Conservation (phyloP, 2,113 vertebrate species). For the Pluvianellus socialis region DNA sequence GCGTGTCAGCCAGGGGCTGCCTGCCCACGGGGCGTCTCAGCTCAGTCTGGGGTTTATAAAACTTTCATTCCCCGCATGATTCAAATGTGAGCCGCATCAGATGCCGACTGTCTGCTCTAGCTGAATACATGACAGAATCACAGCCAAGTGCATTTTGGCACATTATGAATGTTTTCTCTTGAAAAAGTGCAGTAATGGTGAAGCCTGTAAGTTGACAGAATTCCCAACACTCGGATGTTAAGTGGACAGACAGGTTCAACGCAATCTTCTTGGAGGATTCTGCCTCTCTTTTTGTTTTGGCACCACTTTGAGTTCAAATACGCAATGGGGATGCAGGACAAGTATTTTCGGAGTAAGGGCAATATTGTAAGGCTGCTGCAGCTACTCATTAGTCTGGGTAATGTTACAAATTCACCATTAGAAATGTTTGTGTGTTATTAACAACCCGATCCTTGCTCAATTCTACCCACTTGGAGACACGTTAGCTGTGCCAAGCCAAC, state of each 20-base stretch:
- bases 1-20: background rate
- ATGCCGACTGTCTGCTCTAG: background rate
- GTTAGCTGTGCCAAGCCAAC: background rate
- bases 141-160: background rate
- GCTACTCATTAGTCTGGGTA: background rate
- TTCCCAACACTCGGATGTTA: background rate
- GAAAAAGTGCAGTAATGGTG: background rate
- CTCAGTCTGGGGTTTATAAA: background rate
- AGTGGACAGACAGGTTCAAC: background rate
- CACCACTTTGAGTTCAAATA: background rate
- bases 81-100: background rate
- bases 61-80: background rate
- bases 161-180: background rate
- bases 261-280: background rate
- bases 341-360: background rate
- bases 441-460: background rate
- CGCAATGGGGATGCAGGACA: background rate
- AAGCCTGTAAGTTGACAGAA: background rate
- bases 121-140: background rate
- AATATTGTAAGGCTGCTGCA: background rate
- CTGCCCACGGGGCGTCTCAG: background rate
- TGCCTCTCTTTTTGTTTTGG: background rate
- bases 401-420: background rate
- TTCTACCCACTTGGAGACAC: background rate
- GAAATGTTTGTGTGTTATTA: background rate